Evolutionary conservation across 1,140 invertebrate species (phyloP), one percentile per base, ranked within the genome.

Genomic region (Cepaea nemoralis): DNA sequence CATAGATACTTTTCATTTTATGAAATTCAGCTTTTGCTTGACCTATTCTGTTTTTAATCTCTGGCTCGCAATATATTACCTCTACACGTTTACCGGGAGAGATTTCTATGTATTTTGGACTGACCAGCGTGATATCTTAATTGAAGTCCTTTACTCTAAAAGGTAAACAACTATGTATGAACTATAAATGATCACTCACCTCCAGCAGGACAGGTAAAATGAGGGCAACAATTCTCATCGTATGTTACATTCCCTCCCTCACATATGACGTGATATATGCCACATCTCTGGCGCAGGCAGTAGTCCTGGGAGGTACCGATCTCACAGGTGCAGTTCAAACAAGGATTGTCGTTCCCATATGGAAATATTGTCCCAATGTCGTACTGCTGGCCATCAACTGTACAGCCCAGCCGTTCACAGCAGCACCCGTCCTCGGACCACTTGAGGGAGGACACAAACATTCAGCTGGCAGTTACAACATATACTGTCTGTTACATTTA

Each of bases 401-500:
- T 14, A 35, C 75, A 77, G 2, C 75, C 75, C 1, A 77, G 75
- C 35, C 33, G 1, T 42, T 77, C 75, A 66, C 75, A 77, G 37
- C 75, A 77, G 37, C 75, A 77, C 5, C 75, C 33, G 75, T 77
- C 75, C 6, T 59, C 55, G 5, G 75, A 77, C 75, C 75, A 77
- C 75, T 77, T 50, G 35, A 27, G n/a, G 1, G n/a, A 70, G 35
- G 27, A n/a, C 63, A 19, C 8, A 19, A 48, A 48, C n/a, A n/a
- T n/a, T n/a, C n/a, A n/a, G n/a, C n/a, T n/a, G n/a, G n/a, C n/a
- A n/a, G n/a, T n/a, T n/a, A n/a, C n/a, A n/a, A n/a, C n/a, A n/a
- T n/a, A n/a, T n/a, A n/a, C n/a, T n/a, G n/a, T n/a, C n/a, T n/a
- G n/a, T n/a, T n/a, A n/a, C n/a, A n/a, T n/a, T n/a, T n/a, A n/a